A percentile compares a stretch with the other conserved stretches of the same genome.
Conservation (phyloP, 2,797 vertebrate species). For the Ciconia nigra region DNA sequence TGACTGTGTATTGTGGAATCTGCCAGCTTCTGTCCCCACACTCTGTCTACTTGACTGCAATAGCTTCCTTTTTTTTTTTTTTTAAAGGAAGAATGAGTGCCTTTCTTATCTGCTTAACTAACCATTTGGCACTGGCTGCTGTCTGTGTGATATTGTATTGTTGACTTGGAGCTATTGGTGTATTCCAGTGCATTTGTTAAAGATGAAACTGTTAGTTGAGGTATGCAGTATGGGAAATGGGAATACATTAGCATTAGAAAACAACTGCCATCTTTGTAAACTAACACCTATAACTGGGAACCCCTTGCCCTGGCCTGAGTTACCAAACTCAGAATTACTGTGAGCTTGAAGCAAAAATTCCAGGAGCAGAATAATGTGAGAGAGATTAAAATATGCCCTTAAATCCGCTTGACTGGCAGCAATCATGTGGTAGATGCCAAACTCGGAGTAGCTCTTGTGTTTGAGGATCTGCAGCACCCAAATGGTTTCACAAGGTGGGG, state of each 20-base stretch:
- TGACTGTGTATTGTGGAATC: constrained; percentile 60
- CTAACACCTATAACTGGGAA: not conserved
- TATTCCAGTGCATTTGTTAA: not conserved
- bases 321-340: not conserved
- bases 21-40: constrained; percentile 50
- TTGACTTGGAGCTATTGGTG: not conserved
- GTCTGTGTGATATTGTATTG: not conserved
- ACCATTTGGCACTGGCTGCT: not conserved
- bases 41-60: constrained; percentile 39
- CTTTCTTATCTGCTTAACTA: constrained; percentile 54
- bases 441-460: not conserved
- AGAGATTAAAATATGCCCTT: constrained; percentile 19
- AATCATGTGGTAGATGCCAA: not conserved
- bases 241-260: not conserved
- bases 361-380: not conserved
- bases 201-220: constrained; percentile 11
- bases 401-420: constrained; percentile 35
- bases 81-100: constrained; percentile 14
- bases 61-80: constrained; percentile 21
- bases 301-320: not conserved
- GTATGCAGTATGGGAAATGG: not conserved
- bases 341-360: not conserved
- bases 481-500: not conserved
- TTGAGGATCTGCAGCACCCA: not conserved
- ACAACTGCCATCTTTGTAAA: not conserved